A percentile compares a stretch with the other conserved stretches of the same genome.
Evolutionary conservation across 2,113 vertebrate species (phyloP).

Genomic region (Lynx canadensis): DNA sequence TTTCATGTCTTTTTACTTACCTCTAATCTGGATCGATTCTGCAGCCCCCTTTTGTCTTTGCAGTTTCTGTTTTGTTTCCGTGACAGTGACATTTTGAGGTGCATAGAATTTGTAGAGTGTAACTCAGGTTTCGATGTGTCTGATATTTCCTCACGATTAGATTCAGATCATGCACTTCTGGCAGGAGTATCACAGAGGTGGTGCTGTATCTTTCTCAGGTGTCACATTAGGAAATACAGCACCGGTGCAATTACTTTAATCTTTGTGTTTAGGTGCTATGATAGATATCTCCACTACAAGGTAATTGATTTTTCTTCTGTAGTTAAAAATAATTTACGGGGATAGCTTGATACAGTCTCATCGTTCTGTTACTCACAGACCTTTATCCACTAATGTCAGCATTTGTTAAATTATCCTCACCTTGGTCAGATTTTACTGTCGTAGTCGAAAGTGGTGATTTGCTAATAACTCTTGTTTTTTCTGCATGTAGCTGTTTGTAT

Average conservation of each 20-base stretch:
- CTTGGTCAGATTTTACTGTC: not conserved
- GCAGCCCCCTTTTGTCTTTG: not conserved
- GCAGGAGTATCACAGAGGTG: not conserved
- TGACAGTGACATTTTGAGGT: not conserved
- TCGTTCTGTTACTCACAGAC: not conserved
- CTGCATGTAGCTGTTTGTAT: not conserved
- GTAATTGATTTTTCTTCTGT: not conserved
- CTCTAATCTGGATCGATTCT: not conserved
- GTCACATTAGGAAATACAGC: not conserved
- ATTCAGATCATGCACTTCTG: not conserved
- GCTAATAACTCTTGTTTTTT: not conserved
- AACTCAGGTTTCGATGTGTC: not conserved
- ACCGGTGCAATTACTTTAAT: not conserved
- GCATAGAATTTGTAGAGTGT: not conserved
- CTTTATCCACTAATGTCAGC: not conserved
- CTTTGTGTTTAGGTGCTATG: not conserved
- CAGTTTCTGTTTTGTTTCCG: not conserved
- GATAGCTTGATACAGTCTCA: not conserved
- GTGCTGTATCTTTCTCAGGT: not conserved
- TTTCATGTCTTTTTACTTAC: not conserved
- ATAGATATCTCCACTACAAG: not conserved
- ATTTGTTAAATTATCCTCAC: not conserved
- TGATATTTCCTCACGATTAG: not conserved
- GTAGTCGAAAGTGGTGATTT: not conserved
- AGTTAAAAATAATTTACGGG: not conserved